Base-by-base conservation (phyloP, 2,888 invertebrate genomes). In the Drosophila colorata region DNA sequence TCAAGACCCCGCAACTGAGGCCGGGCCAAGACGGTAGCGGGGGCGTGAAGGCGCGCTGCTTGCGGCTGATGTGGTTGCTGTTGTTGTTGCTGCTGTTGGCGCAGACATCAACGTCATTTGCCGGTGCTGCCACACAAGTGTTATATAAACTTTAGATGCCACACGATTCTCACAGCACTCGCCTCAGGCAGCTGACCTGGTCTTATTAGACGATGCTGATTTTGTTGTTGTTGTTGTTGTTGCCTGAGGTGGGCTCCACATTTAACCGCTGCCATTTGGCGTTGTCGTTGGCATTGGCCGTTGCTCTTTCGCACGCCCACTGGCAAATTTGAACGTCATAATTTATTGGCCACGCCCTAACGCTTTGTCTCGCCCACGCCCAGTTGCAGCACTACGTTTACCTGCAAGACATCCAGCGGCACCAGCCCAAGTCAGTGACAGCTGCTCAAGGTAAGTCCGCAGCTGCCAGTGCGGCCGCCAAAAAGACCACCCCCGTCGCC, bases 361-460 rank as follows among this genome's bases (percentile, higher is more conserved):
- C 66, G 52, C 63, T 69, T 61, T 67, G 47, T 68, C 63, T 69
- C 51, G 61, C 41, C 51, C 55, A 33, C 59, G 59, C 59, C 56
- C 74, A 91, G 91, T 81, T 91, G 59, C 91, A 91, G 77, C 91
- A 91, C 60, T 91, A 87, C 75, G 91, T 91, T 48, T 91, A 91
- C 74, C 84, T 91, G 64, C 91, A 91, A 86, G 91, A 91, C 57
- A 85, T 91, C 18, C 89, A 79, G 69, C 85, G 90, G 40, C 90
- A 89, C 57, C 90, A 91, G 59, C 86, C 84, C 61, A 90, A 90
- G 77, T 78, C 87, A 41, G 48, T 78, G 46, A 25, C 74, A 16
- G 47, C 74, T 7, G 65, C 65, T 69, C 87, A 87, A 61, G 87
- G 86, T 51, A 90, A 90, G 73, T 66, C 70, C 25, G 76, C 67